Conservation (phyloP, 2,888 invertebrate species). For the Zhengitettix transpicula region DNA sequence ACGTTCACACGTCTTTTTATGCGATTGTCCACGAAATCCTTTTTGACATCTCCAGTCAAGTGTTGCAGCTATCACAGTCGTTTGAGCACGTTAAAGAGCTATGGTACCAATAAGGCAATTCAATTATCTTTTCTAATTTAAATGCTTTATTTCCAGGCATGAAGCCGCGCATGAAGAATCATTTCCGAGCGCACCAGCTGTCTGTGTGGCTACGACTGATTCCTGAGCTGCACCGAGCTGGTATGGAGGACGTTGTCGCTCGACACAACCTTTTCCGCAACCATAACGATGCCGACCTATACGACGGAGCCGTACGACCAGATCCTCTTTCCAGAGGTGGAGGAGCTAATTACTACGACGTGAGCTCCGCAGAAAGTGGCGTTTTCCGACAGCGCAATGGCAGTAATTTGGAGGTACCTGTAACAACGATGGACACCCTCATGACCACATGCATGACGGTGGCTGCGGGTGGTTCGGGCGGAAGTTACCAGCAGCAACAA, state of each 20-base stretch:
- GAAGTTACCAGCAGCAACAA: conserved; percentile 33
- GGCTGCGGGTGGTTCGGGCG: conserved; percentile 18
- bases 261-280: conserved; percentile 79
- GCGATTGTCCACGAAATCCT: too few species aligned
- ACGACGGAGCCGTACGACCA: conserved; percentile 75
- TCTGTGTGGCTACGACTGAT: conserved; percentile 90
- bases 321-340: conserved; percentile 54
- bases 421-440: conserved; percentile 49
- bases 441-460: conserved; percentile 56
- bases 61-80: too few species aligned
- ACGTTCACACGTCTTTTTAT: too few species aligned
- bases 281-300: conserved; percentile 73
- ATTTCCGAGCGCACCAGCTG: conserved; percentile 85
- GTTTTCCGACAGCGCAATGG: conserved; percentile 17
- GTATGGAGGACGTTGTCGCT: conserved; percentile 76
- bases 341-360: conserved; percentile 41
- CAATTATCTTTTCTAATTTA: too few species aligned
- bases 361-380: conserved; percentile 37
- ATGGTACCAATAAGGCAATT: too few species aligned
- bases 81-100: too few species aligned
- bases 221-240: conserved; percentile 75
- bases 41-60: too few species aligned
- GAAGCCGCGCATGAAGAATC: conserved; percentile 81
- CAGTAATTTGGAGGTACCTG: background rate
- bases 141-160: conserved; percentile 44